A percentile compares a stretch with the other conserved stretches of the same genome.
phyloP scores from a whole-genome alignment of 2,888 invertebrate genomes.

The Lissocephala sabroskyi region DNA sequence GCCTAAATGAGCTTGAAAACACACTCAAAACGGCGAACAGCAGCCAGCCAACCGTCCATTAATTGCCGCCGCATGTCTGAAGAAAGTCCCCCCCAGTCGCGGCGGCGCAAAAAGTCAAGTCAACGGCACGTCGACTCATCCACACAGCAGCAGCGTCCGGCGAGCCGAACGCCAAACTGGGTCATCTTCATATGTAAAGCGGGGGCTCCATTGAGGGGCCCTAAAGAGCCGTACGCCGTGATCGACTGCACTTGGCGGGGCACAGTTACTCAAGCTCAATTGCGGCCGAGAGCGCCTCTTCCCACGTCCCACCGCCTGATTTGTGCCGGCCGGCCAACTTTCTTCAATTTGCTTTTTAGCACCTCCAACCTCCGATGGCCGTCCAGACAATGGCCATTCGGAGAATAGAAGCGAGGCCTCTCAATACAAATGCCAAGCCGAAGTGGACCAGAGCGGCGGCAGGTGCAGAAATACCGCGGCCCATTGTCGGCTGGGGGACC shows the following conservation, averaged over 20 bases:
- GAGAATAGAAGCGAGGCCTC: slow-evolving; percentile 13
- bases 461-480: slow-evolving; percentile 33
- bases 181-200: slow-evolving; percentile 62
- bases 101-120: slow-evolving; percentile 1
- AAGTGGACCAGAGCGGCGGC: slow-evolving; percentile 11
- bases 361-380: too few relatives aligned
- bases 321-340: slow-evolving; percentile 36
- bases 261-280: neutral
- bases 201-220: slow-evolving; percentile 14
- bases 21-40: too few relatives aligned
- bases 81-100: slow-evolving; percentile 38
- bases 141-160: slow-evolving; percentile 20
- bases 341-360: slow-evolving; percentile 49
- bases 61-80: slow-evolving; percentile 48
- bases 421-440: slow-evolving; percentile 5
- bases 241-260: neutral
- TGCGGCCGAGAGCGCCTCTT: neutral
- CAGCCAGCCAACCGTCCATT: slow-evolving; percentile 30
- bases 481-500: neutral
- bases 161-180: slow-evolving; percentile 42
- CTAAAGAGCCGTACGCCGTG: slow-evolving; percentile 1
- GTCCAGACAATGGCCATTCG: slow-evolving; percentile 36
- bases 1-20: slow-evolving; percentile 45
- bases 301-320: slow-evolving; percentile 4
- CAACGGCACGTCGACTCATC: slow-evolving; percentile 15